Percentiles rank a stretch among this genome's conserved stretches.
These are phyloP conservation scores for Dasypogon diadema DNA, from an alignment of 2,888 invertebrate species.

Conservation along the genomic window DNA sequence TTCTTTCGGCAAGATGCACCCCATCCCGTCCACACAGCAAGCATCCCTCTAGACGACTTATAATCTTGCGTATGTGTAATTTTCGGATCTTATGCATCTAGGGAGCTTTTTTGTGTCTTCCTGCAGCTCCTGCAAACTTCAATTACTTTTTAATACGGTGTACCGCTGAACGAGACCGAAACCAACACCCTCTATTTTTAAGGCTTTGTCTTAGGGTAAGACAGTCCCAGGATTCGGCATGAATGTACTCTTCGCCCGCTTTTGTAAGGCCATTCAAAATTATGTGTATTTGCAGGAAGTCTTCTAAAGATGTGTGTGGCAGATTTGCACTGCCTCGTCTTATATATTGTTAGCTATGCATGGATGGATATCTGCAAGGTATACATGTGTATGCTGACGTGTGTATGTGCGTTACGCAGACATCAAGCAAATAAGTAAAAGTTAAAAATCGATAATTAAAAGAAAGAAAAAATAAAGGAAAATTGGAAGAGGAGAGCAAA, in stretches of 20 bases:
- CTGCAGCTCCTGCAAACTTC: not conserved
- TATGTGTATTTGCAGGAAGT: constrained; percentile 9
- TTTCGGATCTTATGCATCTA: constrained; percentile 43
- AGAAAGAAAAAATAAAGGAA: constrained; percentile 35
- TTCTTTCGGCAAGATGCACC: constrained; percentile 50
- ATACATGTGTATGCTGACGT: not conserved
- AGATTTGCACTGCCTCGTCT: constrained; percentile 30
- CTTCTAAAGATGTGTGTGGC: not conserved
- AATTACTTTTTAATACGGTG: not conserved
- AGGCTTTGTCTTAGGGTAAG: constrained; percentile 44
- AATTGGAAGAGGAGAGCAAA: constrained; percentile 13
- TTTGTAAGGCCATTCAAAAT: constrained; percentile 13
- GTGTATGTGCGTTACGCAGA: constrained; percentile 49
- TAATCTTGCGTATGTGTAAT: constrained; percentile 28
- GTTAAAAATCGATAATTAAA: constrained; percentile 51
- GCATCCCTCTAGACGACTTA: constrained; percentile 28
- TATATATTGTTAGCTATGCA: constrained; percentile 27
- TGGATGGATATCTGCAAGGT: constrained; percentile 9
- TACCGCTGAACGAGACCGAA: not conserved
- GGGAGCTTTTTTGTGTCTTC: not conserved
- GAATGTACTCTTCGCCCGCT: constrained; percentile 8
- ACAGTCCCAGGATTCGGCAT: constrained; percentile 1
- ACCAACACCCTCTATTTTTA: constrained; percentile 13
- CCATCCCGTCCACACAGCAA: constrained; percentile 9
- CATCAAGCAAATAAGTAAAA: constrained; percentile 45